A percentile compares a stretch with the other conserved stretches of the same genome.
These are phyloP conservation scores for Caracal caracal DNA, from an alignment of 2,113 vertebrate species.

Conservation along the genomic window DNA sequence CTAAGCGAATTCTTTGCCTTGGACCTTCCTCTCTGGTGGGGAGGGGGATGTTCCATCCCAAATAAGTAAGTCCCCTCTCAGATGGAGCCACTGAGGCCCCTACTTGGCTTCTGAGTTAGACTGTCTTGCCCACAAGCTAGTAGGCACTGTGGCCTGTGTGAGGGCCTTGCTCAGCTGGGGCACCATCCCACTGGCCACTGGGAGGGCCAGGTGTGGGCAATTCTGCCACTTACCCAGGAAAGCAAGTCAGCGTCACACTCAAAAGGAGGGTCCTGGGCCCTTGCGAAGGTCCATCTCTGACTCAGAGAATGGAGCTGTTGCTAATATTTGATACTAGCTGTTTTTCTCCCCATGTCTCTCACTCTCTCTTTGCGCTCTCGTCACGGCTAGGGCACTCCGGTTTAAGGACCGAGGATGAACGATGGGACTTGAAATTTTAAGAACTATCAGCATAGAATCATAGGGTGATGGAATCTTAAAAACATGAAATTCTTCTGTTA, in stretches of 20 bases:
- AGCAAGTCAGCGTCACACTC: not conserved
- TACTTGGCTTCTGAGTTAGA: not conserved
- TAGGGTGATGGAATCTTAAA: not conserved
- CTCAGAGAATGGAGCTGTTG: not conserved
- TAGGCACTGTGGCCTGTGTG: accelerated
- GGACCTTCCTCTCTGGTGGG: not conserved
- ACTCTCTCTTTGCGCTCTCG: constrained; percentile 21
- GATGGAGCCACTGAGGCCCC: not conserved
- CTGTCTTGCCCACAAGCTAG: not conserved
- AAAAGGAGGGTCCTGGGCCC: not conserved
- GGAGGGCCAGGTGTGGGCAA: not conserved
- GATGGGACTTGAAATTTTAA: not conserved
- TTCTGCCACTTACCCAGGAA: not conserved
- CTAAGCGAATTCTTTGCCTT: not conserved
- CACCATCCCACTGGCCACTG: accelerated
- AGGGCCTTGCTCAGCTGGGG: not conserved
- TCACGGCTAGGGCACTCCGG: not conserved
- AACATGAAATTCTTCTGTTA: not conserved
- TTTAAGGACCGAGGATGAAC: not conserved
- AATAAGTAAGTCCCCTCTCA: not conserved
- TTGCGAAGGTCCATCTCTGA: not conserved
- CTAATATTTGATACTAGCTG: not conserved
- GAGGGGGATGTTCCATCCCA: not conserved
- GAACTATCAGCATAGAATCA: not conserved
- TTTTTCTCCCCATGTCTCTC: not conserved